These are phyloP conservation scores for Epinotia nisella DNA, from an alignment of 2,888 invertebrate genomes.

Conservation along the genomic window DNA sequence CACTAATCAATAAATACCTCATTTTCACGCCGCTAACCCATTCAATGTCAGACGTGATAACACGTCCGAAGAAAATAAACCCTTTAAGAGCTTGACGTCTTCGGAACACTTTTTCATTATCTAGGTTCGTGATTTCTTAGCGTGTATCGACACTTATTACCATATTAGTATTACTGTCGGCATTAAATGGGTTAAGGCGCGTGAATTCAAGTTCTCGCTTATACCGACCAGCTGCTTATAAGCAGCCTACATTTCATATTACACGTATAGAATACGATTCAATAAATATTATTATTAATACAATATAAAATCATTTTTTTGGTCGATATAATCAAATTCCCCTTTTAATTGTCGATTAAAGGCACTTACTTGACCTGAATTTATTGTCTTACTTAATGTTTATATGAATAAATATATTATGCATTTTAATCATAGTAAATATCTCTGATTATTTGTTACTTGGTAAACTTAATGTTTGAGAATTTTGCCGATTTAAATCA, in stretches of 20 bases:
- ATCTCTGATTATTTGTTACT: conserved; percentile 16
- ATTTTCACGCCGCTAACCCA: neutral
- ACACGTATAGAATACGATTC: conserved; percentile 4
- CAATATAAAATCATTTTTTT: conserved; percentile 11
- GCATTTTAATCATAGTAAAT: conserved; percentile 20
- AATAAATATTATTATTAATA: conserved; percentile 10
- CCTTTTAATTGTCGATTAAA: conserved; percentile 22
- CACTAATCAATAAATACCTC: conserved; percentile 33
- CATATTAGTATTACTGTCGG: neutral
- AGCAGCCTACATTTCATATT: conserved; percentile 48
- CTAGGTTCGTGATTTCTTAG: neutral
- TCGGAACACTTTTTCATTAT: neutral
- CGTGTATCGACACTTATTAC: too few species aligned
- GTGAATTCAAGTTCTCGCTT: neutral
- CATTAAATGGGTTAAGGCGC: neutral
- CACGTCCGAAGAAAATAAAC: neutral
- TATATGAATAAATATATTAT: conserved; percentile 38
- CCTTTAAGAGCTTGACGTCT: neutral
- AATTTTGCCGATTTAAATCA: too few species aligned
- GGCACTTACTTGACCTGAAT: conserved; percentile 34
- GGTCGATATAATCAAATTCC: conserved; percentile 14
- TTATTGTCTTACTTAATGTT: conserved; percentile 16
- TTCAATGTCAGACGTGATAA: neutral
- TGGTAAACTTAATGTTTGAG: conserved; percentile 8
- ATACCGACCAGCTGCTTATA: conserved; percentile 47